These are phyloP conservation scores for Piliocolobus tephrosceles DNA, from an alignment of 2,113 vertebrate genomes.

Conservation along the genomic window DNA sequence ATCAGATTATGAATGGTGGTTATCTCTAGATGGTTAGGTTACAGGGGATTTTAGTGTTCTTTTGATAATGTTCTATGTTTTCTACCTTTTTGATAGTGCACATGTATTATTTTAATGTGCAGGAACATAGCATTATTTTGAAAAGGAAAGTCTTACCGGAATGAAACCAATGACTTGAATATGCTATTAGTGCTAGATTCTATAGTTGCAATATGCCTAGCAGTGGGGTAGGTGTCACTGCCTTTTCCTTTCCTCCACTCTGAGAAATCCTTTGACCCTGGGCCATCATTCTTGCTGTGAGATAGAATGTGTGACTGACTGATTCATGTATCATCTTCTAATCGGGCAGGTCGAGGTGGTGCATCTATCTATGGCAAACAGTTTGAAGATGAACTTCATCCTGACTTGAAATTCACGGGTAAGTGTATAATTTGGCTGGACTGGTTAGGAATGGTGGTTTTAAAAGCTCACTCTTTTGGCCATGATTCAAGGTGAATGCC, in stretches of 20 bases:
- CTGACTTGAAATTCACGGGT: constrained; percentile 97
- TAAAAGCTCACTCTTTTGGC: constrained; percentile 3
- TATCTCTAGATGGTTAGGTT: not conserved
- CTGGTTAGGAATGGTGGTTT: not conserved
- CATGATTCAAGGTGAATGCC: not conserved
- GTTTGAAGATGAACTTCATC: constrained; percentile 95
- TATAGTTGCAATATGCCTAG: not conserved
- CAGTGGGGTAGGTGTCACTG: not conserved
- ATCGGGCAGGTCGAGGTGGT: constrained; percentile 91
- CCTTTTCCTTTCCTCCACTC: not conserved
- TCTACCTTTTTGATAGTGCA: constrained; percentile 19
- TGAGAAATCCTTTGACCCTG: not conserved
- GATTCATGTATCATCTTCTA: constrained; percentile 3
- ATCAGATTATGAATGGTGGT: not conserved
- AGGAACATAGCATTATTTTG: not conserved
- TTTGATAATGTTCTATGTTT: not conserved
- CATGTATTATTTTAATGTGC: not conserved
- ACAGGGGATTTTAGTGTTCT: not conserved
- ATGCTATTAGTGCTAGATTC: not conserved
- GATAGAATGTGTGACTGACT: not conserved
- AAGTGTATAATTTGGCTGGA: not conserved
- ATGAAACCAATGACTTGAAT: not conserved
- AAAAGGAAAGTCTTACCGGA: not conserved
- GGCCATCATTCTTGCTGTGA: not conserved
- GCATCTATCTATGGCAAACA: constrained; percentile 97